These are phyloP conservation scores for Plebejus melissa DNA, from an alignment of 2,888 invertebrate genomes.

Conservation along the genomic window DNA sequence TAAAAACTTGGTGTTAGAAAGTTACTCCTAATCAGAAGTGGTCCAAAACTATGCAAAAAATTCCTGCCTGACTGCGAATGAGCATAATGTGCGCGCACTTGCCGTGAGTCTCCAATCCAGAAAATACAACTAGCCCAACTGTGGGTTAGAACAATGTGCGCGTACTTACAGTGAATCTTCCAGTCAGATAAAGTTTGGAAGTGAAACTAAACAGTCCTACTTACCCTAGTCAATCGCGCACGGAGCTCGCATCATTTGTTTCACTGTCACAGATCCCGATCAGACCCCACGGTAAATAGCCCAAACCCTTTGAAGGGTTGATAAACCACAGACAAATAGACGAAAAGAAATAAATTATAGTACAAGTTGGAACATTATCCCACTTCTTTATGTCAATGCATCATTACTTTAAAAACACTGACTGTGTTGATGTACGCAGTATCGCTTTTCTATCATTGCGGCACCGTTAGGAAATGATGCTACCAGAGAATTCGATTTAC, in stretches of 20 bases:
- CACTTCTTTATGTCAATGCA: neutral
- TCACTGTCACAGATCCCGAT: slow-evolving; percentile 57
- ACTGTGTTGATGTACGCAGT: neutral
- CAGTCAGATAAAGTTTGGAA: neutral
- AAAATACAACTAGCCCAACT: no score
- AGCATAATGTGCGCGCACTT: no score
- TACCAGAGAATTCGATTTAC: no score
- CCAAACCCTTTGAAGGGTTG: slow-evolving; percentile 41
- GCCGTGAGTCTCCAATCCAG: no score
- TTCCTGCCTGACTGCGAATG: no score
- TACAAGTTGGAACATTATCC: neutral
- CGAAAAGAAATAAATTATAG: slow-evolving; percentile 30
- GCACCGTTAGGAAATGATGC: no score
- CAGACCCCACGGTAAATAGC: slow-evolving; percentile 55
- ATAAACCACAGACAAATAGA: slow-evolving; percentile 46
- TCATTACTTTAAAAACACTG: neutral
- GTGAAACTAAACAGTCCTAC: slow-evolving; percentile 30
- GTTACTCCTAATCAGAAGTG: no score
- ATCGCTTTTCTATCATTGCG: neutral
- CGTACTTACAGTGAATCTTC: neutral
- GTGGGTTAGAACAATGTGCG: no score
- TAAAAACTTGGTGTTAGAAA: no score
- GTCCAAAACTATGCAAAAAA: no score
- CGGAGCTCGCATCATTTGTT: slow-evolving; percentile 62
- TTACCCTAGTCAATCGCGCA: slow-evolving; percentile 53